These are phyloP conservation scores for Calonectris borealis DNA, from an alignment of 2,113 vertebrate species.

Conservation along the genomic window DNA sequence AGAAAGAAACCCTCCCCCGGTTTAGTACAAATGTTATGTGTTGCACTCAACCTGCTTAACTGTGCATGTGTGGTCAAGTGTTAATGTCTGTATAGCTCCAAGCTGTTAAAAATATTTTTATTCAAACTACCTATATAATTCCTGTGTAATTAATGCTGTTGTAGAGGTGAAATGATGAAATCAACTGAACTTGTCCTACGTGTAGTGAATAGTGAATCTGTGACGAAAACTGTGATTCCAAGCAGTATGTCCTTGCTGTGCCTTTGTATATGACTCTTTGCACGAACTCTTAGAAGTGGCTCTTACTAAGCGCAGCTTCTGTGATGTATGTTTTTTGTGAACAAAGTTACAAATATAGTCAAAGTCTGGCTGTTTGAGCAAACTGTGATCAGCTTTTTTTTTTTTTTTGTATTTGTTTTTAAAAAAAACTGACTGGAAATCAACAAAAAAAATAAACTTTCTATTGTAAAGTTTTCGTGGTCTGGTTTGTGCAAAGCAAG, in stretches of 20 bases:
- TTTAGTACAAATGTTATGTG: constrained; percentile 87
- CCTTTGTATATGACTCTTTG: constrained; percentile 88
- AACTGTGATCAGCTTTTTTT: constrained; percentile 89
- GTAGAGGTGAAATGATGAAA: constrained; percentile 86
- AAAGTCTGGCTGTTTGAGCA: constrained; percentile 86
- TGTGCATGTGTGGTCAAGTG: constrained; percentile 92
- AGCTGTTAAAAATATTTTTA: constrained; percentile 89
- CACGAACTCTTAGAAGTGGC: constrained; percentile 87
- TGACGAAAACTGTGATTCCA: constrained; percentile 85
- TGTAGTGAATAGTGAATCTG: constrained; percentile 90
- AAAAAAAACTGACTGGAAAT: constrained; percentile 88
- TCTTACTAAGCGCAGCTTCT: constrained; percentile 84
- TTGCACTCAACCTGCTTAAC: constrained; percentile 86
- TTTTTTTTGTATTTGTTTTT: constrained; percentile 91
- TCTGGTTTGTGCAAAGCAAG: constrained; percentile 71
- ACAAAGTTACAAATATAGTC: constrained; percentile 84
- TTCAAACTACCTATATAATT: constrained; percentile 85
- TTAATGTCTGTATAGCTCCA: constrained; percentile 90
- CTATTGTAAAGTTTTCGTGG: constrained; percentile 86
- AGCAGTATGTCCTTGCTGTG: constrained; percentile 90
- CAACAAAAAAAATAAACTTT: constrained; percentile 93
- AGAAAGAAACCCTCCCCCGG: constrained; percentile 46
- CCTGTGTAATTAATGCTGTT: constrained; percentile 89
- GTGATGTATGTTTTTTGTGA: constrained; percentile 84
- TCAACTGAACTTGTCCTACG: constrained; percentile 85